Percentiles rank a stretch among this genome's conserved stretches.
Conservation (phyloP, 1,140 invertebrate genomes). For the Glomeris maerens region DNA sequence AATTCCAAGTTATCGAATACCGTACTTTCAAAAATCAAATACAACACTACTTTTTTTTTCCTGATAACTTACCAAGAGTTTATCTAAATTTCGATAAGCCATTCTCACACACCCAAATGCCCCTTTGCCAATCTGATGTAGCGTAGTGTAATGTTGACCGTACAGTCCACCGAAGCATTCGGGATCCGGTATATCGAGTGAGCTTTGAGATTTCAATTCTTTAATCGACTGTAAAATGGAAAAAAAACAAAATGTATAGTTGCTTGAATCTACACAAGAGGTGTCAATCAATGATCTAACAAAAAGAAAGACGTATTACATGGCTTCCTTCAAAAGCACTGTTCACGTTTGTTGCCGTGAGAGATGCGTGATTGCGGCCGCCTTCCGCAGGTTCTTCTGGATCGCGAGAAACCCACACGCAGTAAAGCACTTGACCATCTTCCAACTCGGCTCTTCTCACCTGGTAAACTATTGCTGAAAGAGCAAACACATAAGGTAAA, state of each 20-base stretch:
- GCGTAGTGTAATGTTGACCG: conserved; percentile 47
- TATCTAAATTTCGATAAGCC: conserved; percentile 44
- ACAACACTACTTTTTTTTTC: not conserved
- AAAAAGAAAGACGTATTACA: too few relatives aligned
- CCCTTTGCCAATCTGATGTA: conserved; percentile 56
- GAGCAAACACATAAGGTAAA: conserved; percentile 1
- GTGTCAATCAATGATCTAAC: too few relatives aligned
- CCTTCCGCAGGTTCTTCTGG: conserved; percentile 30
- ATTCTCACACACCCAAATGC: conserved; percentile 60
- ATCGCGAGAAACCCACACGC: conserved; percentile 39
- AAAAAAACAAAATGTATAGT: conserved; percentile 2
- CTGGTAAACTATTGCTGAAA: conserved; percentile 31
- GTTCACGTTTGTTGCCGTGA: conserved; percentile 35
- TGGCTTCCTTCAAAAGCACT: conserved; percentile 31
- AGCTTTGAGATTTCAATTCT: conserved; percentile 1
- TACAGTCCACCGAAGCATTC: conserved; percentile 42
- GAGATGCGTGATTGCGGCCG: conserved; percentile 25
- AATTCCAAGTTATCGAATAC: not conserved
- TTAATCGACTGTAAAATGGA: conserved; percentile 11
- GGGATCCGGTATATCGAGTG: conserved; percentile 23
- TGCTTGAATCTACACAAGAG: conserved; percentile 34
- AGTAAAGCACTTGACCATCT: conserved; percentile 31
- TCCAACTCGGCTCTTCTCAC: conserved; percentile 29
- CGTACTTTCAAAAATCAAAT: conserved; percentile 2
- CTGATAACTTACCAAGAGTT: conserved; percentile 33